Evolutionary conservation across 2,797 vertebrate genomes (phyloP).

Genomic region (Cyprinella venusta): DNA sequence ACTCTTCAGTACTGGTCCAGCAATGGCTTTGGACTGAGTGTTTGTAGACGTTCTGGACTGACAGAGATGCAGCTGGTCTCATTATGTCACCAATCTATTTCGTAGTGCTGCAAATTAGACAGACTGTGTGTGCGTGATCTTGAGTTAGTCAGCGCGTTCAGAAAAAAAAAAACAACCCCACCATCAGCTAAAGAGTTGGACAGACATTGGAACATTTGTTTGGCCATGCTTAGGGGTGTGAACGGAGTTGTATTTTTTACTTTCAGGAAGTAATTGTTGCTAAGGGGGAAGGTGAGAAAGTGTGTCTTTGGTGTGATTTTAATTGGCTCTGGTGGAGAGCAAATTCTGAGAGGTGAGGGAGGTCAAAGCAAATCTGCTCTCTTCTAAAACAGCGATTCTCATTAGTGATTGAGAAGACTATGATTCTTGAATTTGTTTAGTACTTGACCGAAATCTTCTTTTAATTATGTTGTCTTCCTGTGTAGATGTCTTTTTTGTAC

Average conservation of each 20-base stretch:
- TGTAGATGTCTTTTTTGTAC: not conserved
- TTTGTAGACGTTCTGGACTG: constrained; percentile 31
- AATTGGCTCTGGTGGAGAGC: constrained; percentile 60
- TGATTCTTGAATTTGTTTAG: not conserved
- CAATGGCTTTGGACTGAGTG: constrained; percentile 8
- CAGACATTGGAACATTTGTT: constrained; percentile 58
- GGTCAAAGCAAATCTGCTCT: constrained; percentile 46
- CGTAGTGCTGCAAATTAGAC: constrained; percentile 50
- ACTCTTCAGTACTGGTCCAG: constrained; percentile 28
- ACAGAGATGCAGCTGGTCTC: constrained; percentile 44
- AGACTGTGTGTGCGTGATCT: constrained; percentile 21
- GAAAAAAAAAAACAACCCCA: constrained; percentile 37
- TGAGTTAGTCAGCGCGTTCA: constrained; percentile 34
- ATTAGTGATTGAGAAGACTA: constrained; percentile 21
- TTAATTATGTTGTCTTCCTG: not conserved
- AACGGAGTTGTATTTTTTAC: constrained; percentile 62
- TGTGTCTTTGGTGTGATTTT: constrained; percentile 58
- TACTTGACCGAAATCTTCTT: constrained; percentile 24
- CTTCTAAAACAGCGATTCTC: constrained; percentile 11
- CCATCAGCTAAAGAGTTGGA: constrained; percentile 40
- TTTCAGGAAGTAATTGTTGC: constrained; percentile 54
- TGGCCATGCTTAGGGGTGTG: constrained; percentile 42
- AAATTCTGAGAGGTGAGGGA: constrained; percentile 42
- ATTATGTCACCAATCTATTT: constrained; percentile 48
- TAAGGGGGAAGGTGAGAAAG: constrained; percentile 54